phyloP scores from a whole-genome alignment of 2,888 invertebrate genomes.

The Abscondita cerata region DNA sequence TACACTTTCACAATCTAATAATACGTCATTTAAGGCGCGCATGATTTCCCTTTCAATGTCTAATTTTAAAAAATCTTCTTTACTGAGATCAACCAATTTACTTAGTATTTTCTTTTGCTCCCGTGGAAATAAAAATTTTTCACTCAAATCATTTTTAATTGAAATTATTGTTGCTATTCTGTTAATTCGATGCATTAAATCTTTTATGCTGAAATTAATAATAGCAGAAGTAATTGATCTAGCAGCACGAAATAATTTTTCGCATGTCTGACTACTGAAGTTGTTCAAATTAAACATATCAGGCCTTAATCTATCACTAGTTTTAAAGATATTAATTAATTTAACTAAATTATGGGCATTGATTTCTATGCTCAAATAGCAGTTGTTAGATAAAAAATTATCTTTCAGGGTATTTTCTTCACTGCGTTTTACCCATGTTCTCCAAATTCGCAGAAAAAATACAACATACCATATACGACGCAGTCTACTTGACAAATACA shows the following conservation, averaged over 20 bases:
- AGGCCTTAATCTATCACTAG: not conserved
- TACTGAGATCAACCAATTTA: too few relatives aligned
- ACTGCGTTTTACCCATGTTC: not conserved
- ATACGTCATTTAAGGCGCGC: too few relatives aligned
- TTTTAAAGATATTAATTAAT: not conserved
- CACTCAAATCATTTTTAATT: not conserved
- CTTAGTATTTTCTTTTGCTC: not conserved
- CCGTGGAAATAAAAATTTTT: not conserved
- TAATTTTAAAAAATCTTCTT: too few relatives aligned
- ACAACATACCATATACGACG: not conserved
- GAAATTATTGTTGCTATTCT: not conserved
- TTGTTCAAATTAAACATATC: not conserved
- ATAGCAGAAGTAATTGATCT: not conserved
- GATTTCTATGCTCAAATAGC: not conserved
- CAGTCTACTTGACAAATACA: not conserved
- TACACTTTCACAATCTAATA: too few relatives aligned
- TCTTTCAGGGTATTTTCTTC: not conserved
- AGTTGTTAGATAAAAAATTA: not conserved
- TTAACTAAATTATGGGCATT: not conserved
- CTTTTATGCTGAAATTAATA: slow-evolving; percentile 1
- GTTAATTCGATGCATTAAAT: not conserved
- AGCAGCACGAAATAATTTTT: not conserved
- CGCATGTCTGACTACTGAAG: not conserved
- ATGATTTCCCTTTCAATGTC: too few relatives aligned
- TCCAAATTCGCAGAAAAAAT: not conserved